Evolutionary conservation across 2,888 invertebrate genomes (phyloP).

Genomic region (Euphydryas editha): DNA sequence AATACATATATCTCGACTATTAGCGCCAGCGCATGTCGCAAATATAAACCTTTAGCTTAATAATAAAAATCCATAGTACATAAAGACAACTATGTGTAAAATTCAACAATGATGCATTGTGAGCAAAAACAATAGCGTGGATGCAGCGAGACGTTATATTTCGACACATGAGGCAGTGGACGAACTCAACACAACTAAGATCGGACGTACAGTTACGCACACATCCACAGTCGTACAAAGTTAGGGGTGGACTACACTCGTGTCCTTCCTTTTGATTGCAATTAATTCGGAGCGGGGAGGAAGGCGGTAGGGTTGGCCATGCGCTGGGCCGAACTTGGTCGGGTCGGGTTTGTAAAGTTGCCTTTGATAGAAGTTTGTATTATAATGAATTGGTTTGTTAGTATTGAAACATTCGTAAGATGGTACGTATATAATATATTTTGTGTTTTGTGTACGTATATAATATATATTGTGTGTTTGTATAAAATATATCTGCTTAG

Average conservation of each 20-base stretch:
- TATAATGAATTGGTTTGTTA: constrained; percentile 38
- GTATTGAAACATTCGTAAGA: constrained; percentile 10
- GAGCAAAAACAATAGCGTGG: constrained; percentile 38
- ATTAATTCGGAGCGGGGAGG: constrained; percentile 74
- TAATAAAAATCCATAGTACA: neutral
- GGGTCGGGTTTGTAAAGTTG: constrained; percentile 63
- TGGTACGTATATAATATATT: neutral
- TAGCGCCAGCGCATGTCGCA: neutral
- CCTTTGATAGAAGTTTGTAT: constrained; percentile 56
- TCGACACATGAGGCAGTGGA: constrained; percentile 37
- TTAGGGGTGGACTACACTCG: constrained; percentile 81
- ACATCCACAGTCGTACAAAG: constrained; percentile 75
- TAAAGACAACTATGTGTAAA: constrained; percentile 16
- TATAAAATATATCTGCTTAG: too few relatives aligned
- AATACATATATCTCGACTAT: too few relatives aligned
- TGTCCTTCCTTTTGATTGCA: constrained; percentile 84
- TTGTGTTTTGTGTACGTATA: neutral
- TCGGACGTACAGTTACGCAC: constrained; percentile 34
- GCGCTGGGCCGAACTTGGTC: constrained; percentile 76
- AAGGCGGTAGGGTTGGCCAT: constrained; percentile 70
- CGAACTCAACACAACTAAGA: constrained; percentile 22
- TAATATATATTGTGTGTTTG: neutral
- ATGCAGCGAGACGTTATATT: constrained; percentile 32
- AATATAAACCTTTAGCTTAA: neutral
- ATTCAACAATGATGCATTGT: constrained; percentile 34